Evolutionary conservation across 1,140 invertebrate genomes (phyloP), one percentile per base, ranked within the genome.

Genomic region (Goniozus legneri): DNA sequence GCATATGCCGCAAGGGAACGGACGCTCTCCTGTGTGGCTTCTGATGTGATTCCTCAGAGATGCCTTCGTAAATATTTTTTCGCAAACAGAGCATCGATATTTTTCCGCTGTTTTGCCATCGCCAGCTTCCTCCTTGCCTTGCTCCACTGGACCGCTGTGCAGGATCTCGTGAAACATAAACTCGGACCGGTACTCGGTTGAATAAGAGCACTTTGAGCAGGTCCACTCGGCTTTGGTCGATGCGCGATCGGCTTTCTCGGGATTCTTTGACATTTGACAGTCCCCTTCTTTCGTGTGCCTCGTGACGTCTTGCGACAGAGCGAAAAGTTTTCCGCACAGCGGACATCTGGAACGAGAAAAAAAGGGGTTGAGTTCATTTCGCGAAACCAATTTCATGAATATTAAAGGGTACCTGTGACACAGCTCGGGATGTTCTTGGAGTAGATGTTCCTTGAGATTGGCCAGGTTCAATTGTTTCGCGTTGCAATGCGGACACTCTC

Each of bases 1-100:
- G 60, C 87, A 90, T 0, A 73, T 69, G 0, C 60, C 45, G 49
- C 87, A 90, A 14, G 78, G 62, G 51, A 81, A 90, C 0, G 88
- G 88, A 51, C 87, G 84, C 62, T 95, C 92, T 14, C 86, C 82
- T 0, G 87, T 90, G 59, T 89, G 88, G 20, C 79, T 77, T 16
- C 84, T 76, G 31, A 90, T 72, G 63, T 92, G 89, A 20, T 81
- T 79, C 2, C 82, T 74, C 10, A 91, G 69, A 0, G 84, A 83
- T 1, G 79, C 67, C 60, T 88, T 89, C 10, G 73, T 79, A 51
- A 91, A 87, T 13, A 79, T 77, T 47, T 86, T 86, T 0, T 84
- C 73, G 50, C 89, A 89, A 1, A 83, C 51, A 0, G 82, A 81
- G 54, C 87, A 89, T 1, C 67, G 64, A 33, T 85, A 85, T 65